Evolutionary conservation across 2,797 vertebrate species (phyloP), one percentile per base, ranked within the genome.

Genomic region (Australoheros facetus): DNA sequence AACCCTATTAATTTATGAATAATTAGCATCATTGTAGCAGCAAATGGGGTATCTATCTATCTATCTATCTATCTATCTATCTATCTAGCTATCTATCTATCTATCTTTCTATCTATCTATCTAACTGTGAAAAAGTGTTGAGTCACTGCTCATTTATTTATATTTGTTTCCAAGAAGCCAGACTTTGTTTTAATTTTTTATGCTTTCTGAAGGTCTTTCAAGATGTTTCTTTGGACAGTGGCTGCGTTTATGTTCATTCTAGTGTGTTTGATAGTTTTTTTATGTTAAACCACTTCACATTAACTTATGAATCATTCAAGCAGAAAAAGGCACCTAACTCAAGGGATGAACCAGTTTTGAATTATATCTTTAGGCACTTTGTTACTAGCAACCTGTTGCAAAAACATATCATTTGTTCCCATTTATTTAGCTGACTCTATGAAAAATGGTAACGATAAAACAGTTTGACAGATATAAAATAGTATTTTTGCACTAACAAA

Each of bases 1-100:
- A 88, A 93, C 88, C 92, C 87, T 66, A 62, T 86, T 82, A 89
- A 88, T 88, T 88, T 89, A 85, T 92, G 92, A 94, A 93, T 94
- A 94, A 95, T 95, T 93, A 93, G 87, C 83, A 16, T 85, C 85
- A 58, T 85, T 75, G 84, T 70, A 60, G 71, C 87, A 58, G 66
- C 73, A 75, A 45, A 78, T 37, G 30, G 26, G 11, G 64, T 23
- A 16, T 60, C 28, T 21, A 39, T 74, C 70, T n/a, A 28, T 56
- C 54, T 56, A 60, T 84, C 72, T 34, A 71, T 53, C 71, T 39
- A 60, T 71, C 77, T 69, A 57, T 39, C 26, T 81, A 55, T 59
- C 73, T 23, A 16, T 60, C 28, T 21, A 39, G 69, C 70, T n/a
- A 28, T 56, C 54, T 56, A 60, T 84, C 72, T 34, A 71, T 53